Evolutionary conservation across 1,140 invertebrate genomes (phyloP).

Genomic region (Calephelis virginiensis): DNA sequence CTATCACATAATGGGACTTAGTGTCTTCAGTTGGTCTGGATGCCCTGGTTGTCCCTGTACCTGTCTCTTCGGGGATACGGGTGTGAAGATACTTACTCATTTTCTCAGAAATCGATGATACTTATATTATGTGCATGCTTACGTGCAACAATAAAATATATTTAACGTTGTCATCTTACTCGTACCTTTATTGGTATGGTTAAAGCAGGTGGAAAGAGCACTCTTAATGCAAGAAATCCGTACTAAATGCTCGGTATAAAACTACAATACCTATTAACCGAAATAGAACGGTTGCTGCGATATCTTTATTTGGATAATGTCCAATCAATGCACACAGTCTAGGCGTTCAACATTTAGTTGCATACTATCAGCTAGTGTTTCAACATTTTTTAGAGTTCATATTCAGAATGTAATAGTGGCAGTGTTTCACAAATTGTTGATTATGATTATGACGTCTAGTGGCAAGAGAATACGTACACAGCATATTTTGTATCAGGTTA

Average conservation of each 20-base stretch:
- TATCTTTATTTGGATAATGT: slow-evolving; percentile 29
- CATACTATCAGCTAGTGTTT: slow-evolving; percentile 8
- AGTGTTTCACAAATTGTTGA: background rate
- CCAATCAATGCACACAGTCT: slow-evolving; percentile 19
- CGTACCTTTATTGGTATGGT: no score
- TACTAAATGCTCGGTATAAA: background rate
- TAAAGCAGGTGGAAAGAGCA: no score
- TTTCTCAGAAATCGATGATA: no score
- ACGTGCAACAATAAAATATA: no score
- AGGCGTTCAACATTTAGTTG: slow-evolving; percentile 5
- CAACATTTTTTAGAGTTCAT: slow-evolving; percentile 4
- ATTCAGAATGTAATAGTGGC: slow-evolving; percentile 2
- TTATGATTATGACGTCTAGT: slow-evolving; percentile 1
- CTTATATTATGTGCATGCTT: no score
- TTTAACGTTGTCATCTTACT: no score
- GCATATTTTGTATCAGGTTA: slow-evolving; percentile 11
- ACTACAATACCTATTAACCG: slow-evolving; percentile 4
- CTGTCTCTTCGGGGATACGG: no score
- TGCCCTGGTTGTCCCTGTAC: no score
- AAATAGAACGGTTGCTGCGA: slow-evolving; percentile 12
- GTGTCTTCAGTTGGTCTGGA: no score
- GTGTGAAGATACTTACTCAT: no score
- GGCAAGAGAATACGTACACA: slow-evolving; percentile 16
- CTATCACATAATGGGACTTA: no score
- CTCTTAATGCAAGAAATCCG: background rate